Evolutionary conservation across 2,888 invertebrate species (phyloP).

Genomic region (Agonopterix alstromeriana): DNA sequence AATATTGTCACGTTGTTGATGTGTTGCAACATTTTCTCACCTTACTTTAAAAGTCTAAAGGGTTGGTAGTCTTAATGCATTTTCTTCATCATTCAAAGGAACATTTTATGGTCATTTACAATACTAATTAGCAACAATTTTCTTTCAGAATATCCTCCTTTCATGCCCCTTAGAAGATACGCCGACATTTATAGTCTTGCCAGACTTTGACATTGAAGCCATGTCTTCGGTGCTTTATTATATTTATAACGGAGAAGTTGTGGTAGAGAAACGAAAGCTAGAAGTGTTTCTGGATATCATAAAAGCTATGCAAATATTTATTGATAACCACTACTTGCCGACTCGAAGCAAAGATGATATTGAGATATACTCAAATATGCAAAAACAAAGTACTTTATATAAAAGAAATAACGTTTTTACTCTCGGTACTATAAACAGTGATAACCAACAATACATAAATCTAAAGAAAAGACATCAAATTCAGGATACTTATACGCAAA

Average conservation of each 20-base stretch:
- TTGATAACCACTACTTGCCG: conserved; percentile 43
- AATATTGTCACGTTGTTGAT: background rate
- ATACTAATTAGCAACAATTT: conserved; percentile 12
- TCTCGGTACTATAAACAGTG: conserved; percentile 21
- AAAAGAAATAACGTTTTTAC: conserved; percentile 25
- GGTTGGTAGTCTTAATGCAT: background rate
- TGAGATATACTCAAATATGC: conserved; percentile 12
- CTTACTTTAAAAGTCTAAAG: no score
- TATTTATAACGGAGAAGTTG: conserved; percentile 81
- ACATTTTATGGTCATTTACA: background rate
- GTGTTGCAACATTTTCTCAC: no score
- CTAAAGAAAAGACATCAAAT: conserved; percentile 33
- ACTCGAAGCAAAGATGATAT: conserved; percentile 13
- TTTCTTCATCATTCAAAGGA: no score
- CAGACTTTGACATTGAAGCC: conserved; percentile 79
- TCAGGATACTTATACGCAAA: conserved; percentile 20
- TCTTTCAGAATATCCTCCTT: conserved; percentile 48
- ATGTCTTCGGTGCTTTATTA: conserved; percentile 81
- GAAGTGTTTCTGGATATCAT: conserved; percentile 78
- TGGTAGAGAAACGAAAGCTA: conserved; percentile 74
- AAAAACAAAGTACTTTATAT: conserved; percentile 9
- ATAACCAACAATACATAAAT: conserved; percentile 28
- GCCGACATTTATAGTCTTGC: conserved; percentile 79
- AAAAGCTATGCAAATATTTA: conserved; percentile 55
- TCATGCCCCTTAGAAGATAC: conserved; percentile 56